Evolutionary conservation across 2,113 vertebrate genomes (phyloP), one percentile per base, ranked within the genome.

Genomic region (Mus spicilegus): DNA sequence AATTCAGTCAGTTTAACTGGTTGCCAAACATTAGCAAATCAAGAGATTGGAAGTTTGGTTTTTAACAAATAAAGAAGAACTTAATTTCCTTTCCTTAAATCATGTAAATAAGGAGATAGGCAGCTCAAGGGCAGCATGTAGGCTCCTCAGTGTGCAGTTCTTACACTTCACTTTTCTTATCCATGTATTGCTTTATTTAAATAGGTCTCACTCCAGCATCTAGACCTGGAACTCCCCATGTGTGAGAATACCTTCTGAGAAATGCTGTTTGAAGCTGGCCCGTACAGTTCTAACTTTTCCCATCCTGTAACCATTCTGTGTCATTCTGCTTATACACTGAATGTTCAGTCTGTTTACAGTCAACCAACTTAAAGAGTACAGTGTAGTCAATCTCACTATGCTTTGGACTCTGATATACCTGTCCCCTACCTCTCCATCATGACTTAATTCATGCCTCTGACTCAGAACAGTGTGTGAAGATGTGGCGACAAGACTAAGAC

Each of bases 11-110:
- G 7, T 69, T 92, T 90, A 93, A 72, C 28, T 94, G 16, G 42
- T 91, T 46, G 46, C 75, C 86, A 82, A 89, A 76, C 39, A 78
- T 77, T 86, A 33, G 28, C 17, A 8, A 88, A 28, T 12, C 5
- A 20, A 84, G 36, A 42, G 81, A 72, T 86, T 96, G 16, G 20
- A 24, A 30, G 36, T 73, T 94, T 61, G 51, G 54, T 54, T n/a
- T 85, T 86, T 78, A 72, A 69, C 39, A 89, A 80, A 69, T 39
- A 89, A 16, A 16, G n/a, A 13, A 67, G 14, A 87, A 10, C 76
- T 17, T 82, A 46, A n/a, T 80, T 89, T 91, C 42, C 67, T 92
- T 78, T 73, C 51, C 46, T 94, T 92, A 61, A 95, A 90, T 22
- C 20, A 26, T 11, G 1, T 88, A 49, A 89, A 58, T 36, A 33